Percentiles rank a stretch among this genome's conserved stretches.
phyloP scores from a whole-genome alignment of 1,140 invertebrate genomes.

The Monochamus saltuarius region DNA sequence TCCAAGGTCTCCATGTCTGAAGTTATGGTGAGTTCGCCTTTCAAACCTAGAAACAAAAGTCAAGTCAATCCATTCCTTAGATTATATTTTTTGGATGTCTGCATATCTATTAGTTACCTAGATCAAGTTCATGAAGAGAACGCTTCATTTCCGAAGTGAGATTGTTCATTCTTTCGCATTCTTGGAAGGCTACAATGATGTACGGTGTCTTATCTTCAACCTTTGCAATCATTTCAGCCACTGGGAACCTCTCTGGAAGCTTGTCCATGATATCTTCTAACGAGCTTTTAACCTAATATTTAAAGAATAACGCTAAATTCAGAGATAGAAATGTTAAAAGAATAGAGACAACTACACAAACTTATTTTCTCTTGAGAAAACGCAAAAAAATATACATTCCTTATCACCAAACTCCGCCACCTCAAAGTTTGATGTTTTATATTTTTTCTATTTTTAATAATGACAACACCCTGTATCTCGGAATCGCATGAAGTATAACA shows the following conservation, averaged over 20 bases:
- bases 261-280: constrained; percentile 89
- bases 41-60: constrained; percentile 34
- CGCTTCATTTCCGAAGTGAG: constrained; percentile 78
- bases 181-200: constrained; percentile 91
- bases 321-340: neutral
- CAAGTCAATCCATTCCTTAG: too few relatives aligned
- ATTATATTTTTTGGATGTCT: too few relatives aligned
- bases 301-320: neutral
- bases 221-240: constrained; percentile 81
- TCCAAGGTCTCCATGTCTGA: constrained; percentile 88
- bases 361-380: too few relatives aligned
- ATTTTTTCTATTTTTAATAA: too few relatives aligned
- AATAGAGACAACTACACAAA: too few relatives aligned
- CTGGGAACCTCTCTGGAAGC: constrained; percentile 86
- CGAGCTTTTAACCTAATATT: constrained; percentile 66
- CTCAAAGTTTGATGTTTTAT: too few relatives aligned
- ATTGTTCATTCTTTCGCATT: constrained; percentile 93
- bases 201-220: constrained; percentile 90
- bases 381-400: too few relatives aligned
- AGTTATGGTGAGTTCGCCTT: constrained; percentile 90
- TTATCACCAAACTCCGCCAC: too few relatives aligned
- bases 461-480: too few relatives aligned
- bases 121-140: constrained; percentile 81
- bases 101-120: too few relatives aligned
- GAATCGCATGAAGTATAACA: too few relatives aligned